phyloP scores from a whole-genome alignment of 2,888 invertebrate species.

The Vannuccia rotundouncinata region DNA sequence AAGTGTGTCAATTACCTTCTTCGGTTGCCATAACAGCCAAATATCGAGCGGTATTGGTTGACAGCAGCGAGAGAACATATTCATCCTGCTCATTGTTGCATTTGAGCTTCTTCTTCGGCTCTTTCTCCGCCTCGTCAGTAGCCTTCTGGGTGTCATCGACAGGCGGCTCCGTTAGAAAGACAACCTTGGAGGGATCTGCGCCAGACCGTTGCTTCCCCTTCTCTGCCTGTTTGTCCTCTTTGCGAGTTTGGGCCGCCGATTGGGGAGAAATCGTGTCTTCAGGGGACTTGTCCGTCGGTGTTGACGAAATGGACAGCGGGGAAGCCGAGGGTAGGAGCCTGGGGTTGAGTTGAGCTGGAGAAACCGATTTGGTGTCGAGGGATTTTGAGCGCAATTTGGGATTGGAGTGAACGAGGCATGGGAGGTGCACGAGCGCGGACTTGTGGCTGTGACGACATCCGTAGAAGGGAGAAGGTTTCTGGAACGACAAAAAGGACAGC shows the following conservation, averaged over 20 bases:
- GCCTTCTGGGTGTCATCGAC: neutral
- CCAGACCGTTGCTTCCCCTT: too few species aligned
- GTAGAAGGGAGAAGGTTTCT: slow-evolving; percentile 6
- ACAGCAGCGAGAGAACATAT: slow-evolving; percentile 50
- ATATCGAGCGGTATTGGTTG: slow-evolving; percentile 51
- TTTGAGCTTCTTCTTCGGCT: slow-evolving; percentile 13
- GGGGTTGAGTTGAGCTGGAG: neutral
- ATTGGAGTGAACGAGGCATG: neutral
- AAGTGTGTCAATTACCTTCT: slow-evolving; percentile 18
- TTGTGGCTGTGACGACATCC: neutral
- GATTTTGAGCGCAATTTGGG: neutral
- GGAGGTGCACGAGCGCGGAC: neutral
- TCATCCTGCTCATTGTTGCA: slow-evolving; percentile 49
- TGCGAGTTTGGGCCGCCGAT: too few species aligned
- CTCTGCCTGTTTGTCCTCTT: neutral
- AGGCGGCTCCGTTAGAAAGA: too few species aligned
- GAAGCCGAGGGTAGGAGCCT: too few species aligned
- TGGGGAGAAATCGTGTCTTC: too few species aligned
- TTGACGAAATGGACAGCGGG: too few species aligned
- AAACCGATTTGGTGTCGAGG: neutral
- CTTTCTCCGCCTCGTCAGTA: neutral
- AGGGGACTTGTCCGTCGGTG: too few species aligned
- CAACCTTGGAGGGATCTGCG: too few species aligned
- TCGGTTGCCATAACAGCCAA: slow-evolving; percentile 24
- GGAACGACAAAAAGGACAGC: too few species aligned